Evolutionary conservation across 2,113 vertebrate genomes (phyloP), one percentile per base, ranked within the genome.

Genomic region (Eleginops maclovinus): DNA sequence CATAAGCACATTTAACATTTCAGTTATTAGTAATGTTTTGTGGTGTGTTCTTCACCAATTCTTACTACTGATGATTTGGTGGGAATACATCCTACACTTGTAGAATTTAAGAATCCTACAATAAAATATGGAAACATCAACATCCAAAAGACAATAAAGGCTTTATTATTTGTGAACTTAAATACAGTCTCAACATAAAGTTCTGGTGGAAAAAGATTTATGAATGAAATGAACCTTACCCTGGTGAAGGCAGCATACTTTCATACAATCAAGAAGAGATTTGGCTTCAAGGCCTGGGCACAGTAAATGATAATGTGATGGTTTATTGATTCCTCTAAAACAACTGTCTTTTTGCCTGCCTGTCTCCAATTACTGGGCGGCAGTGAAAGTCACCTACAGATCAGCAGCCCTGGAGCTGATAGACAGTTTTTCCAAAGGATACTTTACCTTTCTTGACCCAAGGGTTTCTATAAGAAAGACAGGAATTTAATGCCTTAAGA

Each of bases 271-370:
- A 70, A 64, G n/a, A 68, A 40, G 31, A 15, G n/a, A 10, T 61
- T 80, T 88, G 64, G 56, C 78, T 73, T 56, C 50, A 56, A 77
- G 84, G 79, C 46, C 49, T 70, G 44, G 3, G 75, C 75, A 19
- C 77, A 60, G 69, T 75, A 59, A 75, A 83, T 22, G 56, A 67
- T 73, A 70, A 84, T 72, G 64, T 82, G 72, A 82, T 79, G 59
- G 61, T 58, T 89, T 84, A 89, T 86, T 73, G 87, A 91, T 89
- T 74, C 51, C 64, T 84, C n/a, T n/a, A 9, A 55, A 72, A 58
- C 22, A 50, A 41, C 73, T 19, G 12, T 60, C 60, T 79, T 49
- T 59, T 62, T 65, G 24, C 47, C 61, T 51, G 17, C 44, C 16
- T 2, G 2, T 5, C 36, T 75, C 59, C 55, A 41, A 0, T 0